These are phyloP conservation scores for Boulengeromyrus knoepffleri DNA, from an alignment of 2,113 vertebrate species.

Conservation along the genomic window DNA sequence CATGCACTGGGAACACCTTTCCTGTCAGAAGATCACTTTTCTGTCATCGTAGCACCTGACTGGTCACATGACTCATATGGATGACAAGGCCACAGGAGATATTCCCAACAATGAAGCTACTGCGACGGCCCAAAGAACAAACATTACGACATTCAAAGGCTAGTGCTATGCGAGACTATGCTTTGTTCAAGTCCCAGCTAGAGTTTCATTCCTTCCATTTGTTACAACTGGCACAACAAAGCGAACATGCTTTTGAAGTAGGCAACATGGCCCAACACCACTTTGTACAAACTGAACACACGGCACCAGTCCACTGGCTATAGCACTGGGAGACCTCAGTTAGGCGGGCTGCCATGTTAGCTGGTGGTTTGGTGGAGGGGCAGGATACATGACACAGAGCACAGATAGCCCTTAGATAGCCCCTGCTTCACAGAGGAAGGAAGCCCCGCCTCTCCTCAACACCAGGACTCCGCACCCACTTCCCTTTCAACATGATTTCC, in stretches of 20 bases:
- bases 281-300: background rate
- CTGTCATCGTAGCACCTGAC: background rate
- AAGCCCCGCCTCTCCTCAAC: background rate
- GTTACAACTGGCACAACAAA: background rate
- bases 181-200: background rate
- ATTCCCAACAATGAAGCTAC: background rate
- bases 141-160: background rate
- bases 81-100: background rate
- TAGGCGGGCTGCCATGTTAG: background rate
- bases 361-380: background rate
- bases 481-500: slow-evolving; percentile 3
- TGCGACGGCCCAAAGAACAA: background rate
- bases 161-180: background rate
- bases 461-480: background rate
- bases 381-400: background rate
- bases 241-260: background rate
- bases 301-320: background rate
- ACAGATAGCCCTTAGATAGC: background rate
- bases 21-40: background rate
- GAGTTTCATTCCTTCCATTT: background rate
- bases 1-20: background rate
- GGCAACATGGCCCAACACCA: background rate
- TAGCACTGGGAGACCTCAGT: background rate
- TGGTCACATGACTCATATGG: slow-evolving; percentile 1
- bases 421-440: slow-evolving; percentile 3